Conservation (phyloP, 1,140 invertebrate species). For the Hyposmocoma kahamanoa region DNA sequence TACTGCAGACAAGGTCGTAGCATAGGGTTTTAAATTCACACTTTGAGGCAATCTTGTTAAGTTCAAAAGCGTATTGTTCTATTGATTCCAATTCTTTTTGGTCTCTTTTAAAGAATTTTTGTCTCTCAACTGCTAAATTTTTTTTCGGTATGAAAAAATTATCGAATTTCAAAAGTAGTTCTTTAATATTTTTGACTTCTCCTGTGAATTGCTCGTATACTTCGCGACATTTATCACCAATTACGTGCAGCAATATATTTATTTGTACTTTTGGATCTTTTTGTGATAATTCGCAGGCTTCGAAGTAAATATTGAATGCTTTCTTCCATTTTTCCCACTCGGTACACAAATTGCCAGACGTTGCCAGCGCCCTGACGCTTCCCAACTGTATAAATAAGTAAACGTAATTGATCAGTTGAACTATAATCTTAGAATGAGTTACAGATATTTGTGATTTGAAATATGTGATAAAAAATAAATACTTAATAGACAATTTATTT, state of each 20-base stretch:
- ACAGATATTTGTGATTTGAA: too few species aligned
- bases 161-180: slow-evolving; percentile 13
- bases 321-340: slow-evolving; percentile 1
- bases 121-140: slow-evolving; percentile 21
- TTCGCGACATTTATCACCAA: slow-evolving; percentile 15
- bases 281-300: slow-evolving; percentile 14
- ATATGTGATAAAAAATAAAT: too few species aligned
- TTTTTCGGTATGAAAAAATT: slow-evolving; percentile 20
- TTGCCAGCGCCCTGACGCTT: too few species aligned
- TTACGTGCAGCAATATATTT: slow-evolving; percentile 7
- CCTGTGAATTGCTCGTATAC: slow-evolving; percentile 21
- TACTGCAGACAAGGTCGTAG: slow-evolving; percentile 15
- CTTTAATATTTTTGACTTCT: slow-evolving; percentile 5
- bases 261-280: slow-evolving; percentile 14
- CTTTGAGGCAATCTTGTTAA: slow-evolving; percentile 18
- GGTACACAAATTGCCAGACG: slow-evolving; percentile 4
- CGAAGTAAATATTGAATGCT: slow-evolving; percentile 14
- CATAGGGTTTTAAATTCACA: slow-evolving; percentile 18
- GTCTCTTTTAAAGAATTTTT: slow-evolving; percentile 20
- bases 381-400: too few species aligned
- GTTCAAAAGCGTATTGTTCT: slow-evolving; percentile 17
- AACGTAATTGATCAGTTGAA: too few species aligned
- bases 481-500: too few species aligned
- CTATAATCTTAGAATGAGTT: too few species aligned
- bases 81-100: slow-evolving; percentile 16